Base-by-base conservation (phyloP, 2,113 vertebrate species). In the human region DNA sequence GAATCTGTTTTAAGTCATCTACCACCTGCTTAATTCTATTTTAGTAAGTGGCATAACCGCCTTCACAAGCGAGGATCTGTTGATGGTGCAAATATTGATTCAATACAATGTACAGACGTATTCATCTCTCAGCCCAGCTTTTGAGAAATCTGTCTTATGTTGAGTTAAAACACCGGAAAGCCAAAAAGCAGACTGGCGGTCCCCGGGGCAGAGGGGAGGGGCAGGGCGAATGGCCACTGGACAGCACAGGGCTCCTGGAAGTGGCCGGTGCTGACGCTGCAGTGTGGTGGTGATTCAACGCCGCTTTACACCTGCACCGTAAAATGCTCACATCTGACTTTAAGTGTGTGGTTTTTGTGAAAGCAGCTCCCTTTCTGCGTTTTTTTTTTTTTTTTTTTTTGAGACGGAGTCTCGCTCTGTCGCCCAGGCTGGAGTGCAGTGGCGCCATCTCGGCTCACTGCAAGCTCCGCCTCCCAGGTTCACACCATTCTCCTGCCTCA, bases 21-120 rank as follows among this genome's bases (percentile, higher is more conserved):
- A 6, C 73, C 93, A 94, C 85, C 95, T 93, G 95, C 96, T 64
- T 5, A 5, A 8, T 78, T 70, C 97, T 87, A 6, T 68, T 76
- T 89, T 25, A 17, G 55, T 13, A 35, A 64, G 17, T 7, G 9
- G 79, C 25, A 6, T 2, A 17, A 23, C 11, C 1, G 27, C 70
- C 45, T 9, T 25, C 38, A 22, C 48, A 22, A 3, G 43, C 38
- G 16, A 83, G 57, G 57, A 7, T 30, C 6, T 11, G 48, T 30
- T 89, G 35, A 61, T 4, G 30, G 57, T 13, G 13, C 50, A 75
- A 94, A 75, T 80, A 59, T 1, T 40, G 72, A 79, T 43, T 50
- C 48, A 38, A 38, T 45, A 4, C 32, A 27, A 76, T 11, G 48
- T 22, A 50, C 16, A n/a, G 20, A 59, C 72, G 23, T 9, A 3